phyloP scores from a whole-genome alignment of 2,888 invertebrate species.

The Tinea pellionella region DNA sequence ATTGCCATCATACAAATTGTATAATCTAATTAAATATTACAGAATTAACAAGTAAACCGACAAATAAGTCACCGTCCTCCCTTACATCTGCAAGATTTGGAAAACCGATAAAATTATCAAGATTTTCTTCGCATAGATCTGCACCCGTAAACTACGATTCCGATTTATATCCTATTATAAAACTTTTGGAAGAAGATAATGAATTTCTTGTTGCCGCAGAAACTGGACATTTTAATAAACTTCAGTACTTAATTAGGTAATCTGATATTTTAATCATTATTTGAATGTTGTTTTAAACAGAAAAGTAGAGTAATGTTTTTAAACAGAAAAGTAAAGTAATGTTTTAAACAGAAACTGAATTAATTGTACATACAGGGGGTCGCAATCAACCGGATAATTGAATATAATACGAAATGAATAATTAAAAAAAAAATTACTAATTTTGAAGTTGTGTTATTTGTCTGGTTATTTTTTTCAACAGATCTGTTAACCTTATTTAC shows the following conservation, averaged over 20 bases:
- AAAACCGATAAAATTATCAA: neutral
- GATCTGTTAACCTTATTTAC: too few relatives aligned
- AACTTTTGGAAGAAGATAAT: slow-evolving; percentile 37
- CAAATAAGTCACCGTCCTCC: neutral
- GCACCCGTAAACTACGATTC: neutral
- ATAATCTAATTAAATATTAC: neutral
- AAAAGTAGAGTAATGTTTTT: too few relatives aligned
- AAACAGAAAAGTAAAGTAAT: too few relatives aligned
- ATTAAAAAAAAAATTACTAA: too few relatives aligned
- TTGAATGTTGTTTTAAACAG: neutral
- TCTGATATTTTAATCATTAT: neutral
- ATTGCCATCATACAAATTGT: too few relatives aligned
- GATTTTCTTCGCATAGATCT: neutral
- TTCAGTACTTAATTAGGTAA: slow-evolving; percentile 36
- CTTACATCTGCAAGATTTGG: neutral
- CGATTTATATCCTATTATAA: slow-evolving; percentile 27
- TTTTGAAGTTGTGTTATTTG: too few relatives aligned
- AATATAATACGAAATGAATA: too few relatives aligned
- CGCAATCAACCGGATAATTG: too few relatives aligned
- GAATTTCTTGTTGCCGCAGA: slow-evolving; percentile 45
- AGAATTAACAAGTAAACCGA: neutral
- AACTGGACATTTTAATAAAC: slow-evolving; percentile 30
- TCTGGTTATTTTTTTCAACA: too few relatives aligned
- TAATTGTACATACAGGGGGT: too few relatives aligned
- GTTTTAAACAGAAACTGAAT: too few relatives aligned